Conservation (phyloP, 2,888 invertebrate genomes). For the Scrobipalpa atriplicella region DNA sequence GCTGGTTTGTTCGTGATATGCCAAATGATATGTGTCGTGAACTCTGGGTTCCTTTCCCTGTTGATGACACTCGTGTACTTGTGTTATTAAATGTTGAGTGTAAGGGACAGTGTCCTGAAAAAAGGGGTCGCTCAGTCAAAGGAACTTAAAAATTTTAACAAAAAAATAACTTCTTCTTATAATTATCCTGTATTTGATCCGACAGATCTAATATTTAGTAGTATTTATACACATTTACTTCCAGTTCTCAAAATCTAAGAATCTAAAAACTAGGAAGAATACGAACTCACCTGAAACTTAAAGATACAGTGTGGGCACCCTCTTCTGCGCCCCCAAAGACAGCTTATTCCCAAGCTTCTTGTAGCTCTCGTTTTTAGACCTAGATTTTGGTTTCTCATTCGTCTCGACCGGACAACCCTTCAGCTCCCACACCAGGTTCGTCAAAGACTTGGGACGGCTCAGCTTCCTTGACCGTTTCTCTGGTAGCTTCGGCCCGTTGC, state of each 20-base stretch:
- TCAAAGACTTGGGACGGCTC: constrained; percentile 92
- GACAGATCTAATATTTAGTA: no score
- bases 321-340: constrained; percentile 79
- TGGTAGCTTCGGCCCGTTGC: constrained; percentile 89
- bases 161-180: no score
- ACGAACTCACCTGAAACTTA: constrained; percentile 70
- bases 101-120: no score
- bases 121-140: no score
- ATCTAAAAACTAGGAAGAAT: not conserved
- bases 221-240: no score
- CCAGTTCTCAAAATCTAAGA: no score
- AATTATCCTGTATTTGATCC: no score
- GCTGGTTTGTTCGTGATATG: constrained; percentile 24
- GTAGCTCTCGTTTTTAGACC: constrained; percentile 77
- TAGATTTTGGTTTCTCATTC: constrained; percentile 76
- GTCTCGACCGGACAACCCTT: constrained; percentile 75
- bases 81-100: not conserved
- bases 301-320: constrained; percentile 83
- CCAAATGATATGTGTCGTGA: constrained; percentile 24
- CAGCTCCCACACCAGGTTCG: constrained; percentile 93
- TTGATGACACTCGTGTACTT: not conserved
- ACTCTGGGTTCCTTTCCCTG: not conserved
- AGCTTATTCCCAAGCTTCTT: constrained; percentile 80
- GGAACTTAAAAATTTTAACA: no score
- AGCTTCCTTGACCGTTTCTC: constrained; percentile 92